A percentile compares a stretch with the other conserved stretches of the same genome.
Conservation (phyloP, 2,113 vertebrate genomes). For the Pluvialis apricaria region DNA sequence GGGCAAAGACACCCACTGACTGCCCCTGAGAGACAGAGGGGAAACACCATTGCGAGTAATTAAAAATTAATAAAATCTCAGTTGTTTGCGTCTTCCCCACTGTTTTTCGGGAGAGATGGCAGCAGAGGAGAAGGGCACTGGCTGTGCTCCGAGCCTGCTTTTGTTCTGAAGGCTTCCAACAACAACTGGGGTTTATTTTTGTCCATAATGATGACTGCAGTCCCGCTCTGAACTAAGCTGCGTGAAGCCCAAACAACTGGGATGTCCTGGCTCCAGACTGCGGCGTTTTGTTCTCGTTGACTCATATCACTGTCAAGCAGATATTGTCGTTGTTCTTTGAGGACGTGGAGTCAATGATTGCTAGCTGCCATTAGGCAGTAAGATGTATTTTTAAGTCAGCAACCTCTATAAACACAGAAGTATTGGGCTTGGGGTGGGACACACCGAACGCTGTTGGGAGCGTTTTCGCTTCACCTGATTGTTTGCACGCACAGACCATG, state of each 20-base stretch:
- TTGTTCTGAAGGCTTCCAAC: not conserved
- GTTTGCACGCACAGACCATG: not conserved
- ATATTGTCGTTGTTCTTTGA: not conserved
- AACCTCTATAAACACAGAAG: not conserved
- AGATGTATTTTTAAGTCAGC: not conserved
- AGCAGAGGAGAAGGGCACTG: not conserved
- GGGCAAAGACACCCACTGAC: not conserved
- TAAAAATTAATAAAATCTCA: not conserved
- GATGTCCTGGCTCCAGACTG: not conserved
- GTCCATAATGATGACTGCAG: not conserved
- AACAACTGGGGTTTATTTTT: conserved; percentile 43
- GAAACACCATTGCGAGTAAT: not conserved
- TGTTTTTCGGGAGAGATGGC: not conserved
- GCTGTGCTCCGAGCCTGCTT: not conserved
- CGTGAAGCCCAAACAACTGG: conserved; percentile 5
- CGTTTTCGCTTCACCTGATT: not conserved
- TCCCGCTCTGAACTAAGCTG: not conserved
- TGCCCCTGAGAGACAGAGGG: not conserved
- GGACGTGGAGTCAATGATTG: not conserved
- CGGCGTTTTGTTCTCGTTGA: not conserved
- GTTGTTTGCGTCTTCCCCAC: not conserved
- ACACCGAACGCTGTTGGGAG: rapidly evolving
- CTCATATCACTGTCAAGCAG: not conserved
- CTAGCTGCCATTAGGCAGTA: not conserved
- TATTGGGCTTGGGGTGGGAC: not conserved